These are phyloP conservation scores for Amblyteles armatorius DNA, from an alignment of 2,888 invertebrate species.

Conservation along the genomic window DNA sequence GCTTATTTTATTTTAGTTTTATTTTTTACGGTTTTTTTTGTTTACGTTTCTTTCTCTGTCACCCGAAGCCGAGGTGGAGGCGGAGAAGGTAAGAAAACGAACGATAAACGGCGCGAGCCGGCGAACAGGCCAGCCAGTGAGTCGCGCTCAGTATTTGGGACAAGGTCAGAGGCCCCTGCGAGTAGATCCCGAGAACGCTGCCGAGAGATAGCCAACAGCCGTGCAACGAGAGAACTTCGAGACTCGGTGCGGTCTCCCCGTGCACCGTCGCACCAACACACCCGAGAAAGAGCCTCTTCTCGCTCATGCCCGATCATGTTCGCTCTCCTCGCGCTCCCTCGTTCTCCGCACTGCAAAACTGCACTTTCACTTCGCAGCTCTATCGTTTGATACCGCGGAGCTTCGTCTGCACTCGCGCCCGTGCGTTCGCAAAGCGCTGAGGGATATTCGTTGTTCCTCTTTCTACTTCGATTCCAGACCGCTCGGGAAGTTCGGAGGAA, in stretches of 20 bases:
- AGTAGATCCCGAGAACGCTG: conserved; percentile 75
- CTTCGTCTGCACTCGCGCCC: conserved; percentile 47
- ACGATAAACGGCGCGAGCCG: conserved; percentile 73
- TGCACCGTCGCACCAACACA: conserved; percentile 56
- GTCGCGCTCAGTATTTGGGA: conserved; percentile 83
- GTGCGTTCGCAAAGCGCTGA: conserved; percentile 35
- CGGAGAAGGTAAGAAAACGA: conserved; percentile 46
- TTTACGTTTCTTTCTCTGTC: conserved; percentile 16
- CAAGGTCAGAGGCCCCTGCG: conserved; percentile 84
- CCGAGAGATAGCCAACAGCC: conserved; percentile 70
- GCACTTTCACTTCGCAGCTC: conserved; percentile 82
- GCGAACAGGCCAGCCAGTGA: conserved; percentile 75
- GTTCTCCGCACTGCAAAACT: conserved; percentile 73
- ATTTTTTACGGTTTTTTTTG: conserved; percentile 18
- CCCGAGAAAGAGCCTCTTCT: conserved; percentile 13
- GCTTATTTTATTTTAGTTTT: conserved; percentile 3
- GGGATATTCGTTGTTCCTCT: conserved; percentile 10
- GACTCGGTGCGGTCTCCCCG: conserved; percentile 67
- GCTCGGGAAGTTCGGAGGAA: background rate
- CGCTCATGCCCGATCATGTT: conserved; percentile 28
- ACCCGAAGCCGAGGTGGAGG: conserved; percentile 54
- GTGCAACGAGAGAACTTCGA: conserved; percentile 68
- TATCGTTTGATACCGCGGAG: conserved; percentile 63
- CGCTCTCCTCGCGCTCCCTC: conserved; percentile 41
- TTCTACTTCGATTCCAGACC: background rate